These are phyloP conservation scores for Orientallactaga bullata DNA, from an alignment of 2,113 vertebrate genomes.

Conservation along the genomic window DNA sequence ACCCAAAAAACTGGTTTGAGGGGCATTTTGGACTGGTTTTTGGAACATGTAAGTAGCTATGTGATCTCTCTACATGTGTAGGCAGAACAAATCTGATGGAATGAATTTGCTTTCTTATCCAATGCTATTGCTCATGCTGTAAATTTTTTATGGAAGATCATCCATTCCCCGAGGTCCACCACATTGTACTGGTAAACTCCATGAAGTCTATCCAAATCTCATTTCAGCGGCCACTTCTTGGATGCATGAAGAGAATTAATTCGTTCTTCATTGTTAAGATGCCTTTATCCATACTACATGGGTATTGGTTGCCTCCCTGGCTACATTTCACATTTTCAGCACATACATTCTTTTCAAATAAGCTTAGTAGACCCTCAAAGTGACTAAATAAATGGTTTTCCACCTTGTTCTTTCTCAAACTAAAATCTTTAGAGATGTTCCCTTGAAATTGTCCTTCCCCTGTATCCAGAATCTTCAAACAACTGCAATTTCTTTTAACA, in stretches of 20 bases:
- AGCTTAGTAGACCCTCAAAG: background rate
- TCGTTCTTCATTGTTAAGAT: background rate
- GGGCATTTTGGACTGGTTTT: background rate
- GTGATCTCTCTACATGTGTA: background rate
- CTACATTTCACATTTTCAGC: background rate
- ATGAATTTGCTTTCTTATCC: too few relatives aligned
- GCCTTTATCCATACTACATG: background rate
- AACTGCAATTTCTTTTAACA: background rate
- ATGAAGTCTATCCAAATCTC: too few relatives aligned
- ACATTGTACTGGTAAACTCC: too few relatives aligned
- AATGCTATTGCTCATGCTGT: too few relatives aligned
- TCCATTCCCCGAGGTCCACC: too few relatives aligned
- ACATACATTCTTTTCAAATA: background rate
- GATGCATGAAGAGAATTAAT: too few relatives aligned
- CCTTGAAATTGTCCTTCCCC: background rate
- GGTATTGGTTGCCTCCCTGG: background rate
- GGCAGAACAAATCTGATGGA: background rate
- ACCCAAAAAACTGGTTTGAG: background rate
- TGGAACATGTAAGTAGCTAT: background rate
- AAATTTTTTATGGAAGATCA: too few relatives aligned
- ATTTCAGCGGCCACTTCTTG: too few relatives aligned
- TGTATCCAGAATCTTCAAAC: background rate
- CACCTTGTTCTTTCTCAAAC: background rate
- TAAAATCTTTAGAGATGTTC: background rate
- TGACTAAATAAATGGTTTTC: slow-evolving; percentile 9